A percentile compares a stretch with the other conserved stretches of the same genome.
Evolutionary conservation across 2,113 vertebrate species (phyloP).

Genomic region (Sinocyclocheilus grahami): DNA sequence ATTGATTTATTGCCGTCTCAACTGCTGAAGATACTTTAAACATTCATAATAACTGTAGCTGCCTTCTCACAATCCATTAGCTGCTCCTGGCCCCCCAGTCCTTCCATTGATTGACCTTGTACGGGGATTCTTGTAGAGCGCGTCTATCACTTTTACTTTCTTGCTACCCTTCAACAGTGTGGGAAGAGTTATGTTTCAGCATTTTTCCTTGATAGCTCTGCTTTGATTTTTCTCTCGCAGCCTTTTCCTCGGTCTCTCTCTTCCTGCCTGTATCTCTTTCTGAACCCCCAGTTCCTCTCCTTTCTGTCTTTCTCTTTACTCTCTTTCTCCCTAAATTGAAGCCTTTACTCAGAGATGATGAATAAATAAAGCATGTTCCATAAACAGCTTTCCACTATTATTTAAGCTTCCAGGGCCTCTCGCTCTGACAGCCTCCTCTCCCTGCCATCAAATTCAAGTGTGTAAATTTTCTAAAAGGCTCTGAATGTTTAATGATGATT

Average conservation of each 20-base stretch:
- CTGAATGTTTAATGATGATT: conserved; percentile 99
- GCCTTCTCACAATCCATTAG: conserved; percentile 99
- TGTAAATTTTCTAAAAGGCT: conserved; percentile 99
- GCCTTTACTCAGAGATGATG: conserved; percentile 89
- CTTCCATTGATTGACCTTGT: conserved; percentile 98
- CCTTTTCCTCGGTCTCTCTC: conserved; percentile 64
- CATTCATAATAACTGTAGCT: conserved; percentile 93
- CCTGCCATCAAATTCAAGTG: conserved; percentile 96
- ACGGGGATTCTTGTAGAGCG: conserved; percentile 85
- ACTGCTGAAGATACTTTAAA: conserved; percentile 91
- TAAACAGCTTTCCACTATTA: conserved; percentile 98
- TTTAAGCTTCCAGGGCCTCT: conserved; percentile 87
- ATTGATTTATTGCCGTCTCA: conserved; percentile 97
- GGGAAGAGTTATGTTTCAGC: conserved; percentile 89
- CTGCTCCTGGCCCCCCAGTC: conserved; percentile 85
- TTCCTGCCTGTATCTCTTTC: conserved; percentile 31
- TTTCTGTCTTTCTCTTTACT: conserved; percentile 57
- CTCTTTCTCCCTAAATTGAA: conserved; percentile 81
- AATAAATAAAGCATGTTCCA: conserved; percentile 99
- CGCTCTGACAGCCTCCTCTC: conserved; percentile 87
- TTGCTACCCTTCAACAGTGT: conserved; percentile 75
- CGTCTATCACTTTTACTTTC: conserved; percentile 73
- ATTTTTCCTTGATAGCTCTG: conserved; percentile 81
- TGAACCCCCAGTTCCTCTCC: conserved; percentile 20
- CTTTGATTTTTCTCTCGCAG: conserved; percentile 82